A percentile compares a stretch with the other conserved stretches of the same genome.
Evolutionary conservation across 2,113 vertebrate genomes (phyloP).

Genomic region (Aix galericulata): DNA sequence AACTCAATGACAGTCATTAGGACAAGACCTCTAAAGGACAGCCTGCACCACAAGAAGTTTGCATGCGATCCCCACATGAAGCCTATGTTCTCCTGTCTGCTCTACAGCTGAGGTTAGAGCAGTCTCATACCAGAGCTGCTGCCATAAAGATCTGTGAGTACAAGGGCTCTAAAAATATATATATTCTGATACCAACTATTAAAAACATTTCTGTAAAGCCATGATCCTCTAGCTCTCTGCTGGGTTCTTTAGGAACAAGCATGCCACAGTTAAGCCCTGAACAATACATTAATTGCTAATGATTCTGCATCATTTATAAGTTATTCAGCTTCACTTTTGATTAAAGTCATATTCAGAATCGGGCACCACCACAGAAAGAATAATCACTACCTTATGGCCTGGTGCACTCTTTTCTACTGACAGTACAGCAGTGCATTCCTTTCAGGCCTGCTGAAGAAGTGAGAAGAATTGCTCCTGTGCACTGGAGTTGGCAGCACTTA

Average conservation of each 20-base stretch:
- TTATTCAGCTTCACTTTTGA: neutral
- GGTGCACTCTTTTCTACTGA: neutral
- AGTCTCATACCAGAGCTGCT: neutral
- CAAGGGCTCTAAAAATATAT: neutral
- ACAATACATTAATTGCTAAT: neutral
- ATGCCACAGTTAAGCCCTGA: neutral
- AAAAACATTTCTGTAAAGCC: neutral
- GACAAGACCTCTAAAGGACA: neutral
- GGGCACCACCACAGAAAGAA: neutral
- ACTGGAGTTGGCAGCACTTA: neutral
- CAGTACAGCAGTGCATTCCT: neutral
- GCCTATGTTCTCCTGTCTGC: neutral
- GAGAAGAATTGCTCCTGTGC: neutral
- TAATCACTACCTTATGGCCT: neutral
- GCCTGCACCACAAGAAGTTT: neutral
- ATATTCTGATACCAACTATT: neutral
- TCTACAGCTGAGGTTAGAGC: neutral
- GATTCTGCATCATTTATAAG: neutral
- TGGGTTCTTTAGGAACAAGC: neutral
- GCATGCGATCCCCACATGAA: neutral
- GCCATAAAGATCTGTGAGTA: neutral
- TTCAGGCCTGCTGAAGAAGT: neutral
- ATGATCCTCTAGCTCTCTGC: neutral
- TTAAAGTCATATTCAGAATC: neutral
- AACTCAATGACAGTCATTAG: neutral